phyloP scores from a whole-genome alignment of 2,113 vertebrate species.

The Aegypius monachus region DNA sequence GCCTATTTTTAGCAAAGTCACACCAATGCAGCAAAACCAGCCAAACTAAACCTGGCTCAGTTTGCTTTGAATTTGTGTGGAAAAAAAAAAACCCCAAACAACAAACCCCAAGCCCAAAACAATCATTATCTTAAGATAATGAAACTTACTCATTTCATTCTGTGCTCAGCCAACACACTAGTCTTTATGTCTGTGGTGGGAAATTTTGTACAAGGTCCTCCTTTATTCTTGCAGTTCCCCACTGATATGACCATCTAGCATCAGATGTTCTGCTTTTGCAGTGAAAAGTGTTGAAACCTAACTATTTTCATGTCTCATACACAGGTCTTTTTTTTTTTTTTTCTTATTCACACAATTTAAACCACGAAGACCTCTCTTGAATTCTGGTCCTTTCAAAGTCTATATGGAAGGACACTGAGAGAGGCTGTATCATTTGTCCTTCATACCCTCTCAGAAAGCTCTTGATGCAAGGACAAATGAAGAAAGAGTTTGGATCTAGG shows the following conservation, averaged over 20 bases:
- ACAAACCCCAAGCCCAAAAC: no score
- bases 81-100: not conserved
- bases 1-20: conserved; percentile 12
- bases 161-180: not conserved
- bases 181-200: not conserved
- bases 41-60: not conserved
- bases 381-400: not conserved
- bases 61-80: not conserved
- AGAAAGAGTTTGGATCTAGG: not conserved
- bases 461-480: not conserved
- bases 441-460: not conserved
- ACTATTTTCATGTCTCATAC: not conserved
- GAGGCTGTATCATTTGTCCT: not conserved
- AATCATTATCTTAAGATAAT: not conserved
- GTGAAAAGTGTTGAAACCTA: not conserved
- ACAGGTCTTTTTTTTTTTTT: not conserved
- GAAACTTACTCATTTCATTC: not conserved
- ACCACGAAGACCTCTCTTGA: not conserved
- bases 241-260: not conserved
- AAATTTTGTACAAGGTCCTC: not conserved
- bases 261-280: not conserved
- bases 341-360: not conserved
- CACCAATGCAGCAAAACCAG: not conserved
- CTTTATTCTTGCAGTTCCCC: not conserved
- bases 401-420: not conserved